A percentile compares a stretch with the other conserved stretches of the same genome.
These are phyloP conservation scores for Macaca nemestrina DNA, from an alignment of 2,113 vertebrate genomes.

Conservation along the genomic window DNA sequence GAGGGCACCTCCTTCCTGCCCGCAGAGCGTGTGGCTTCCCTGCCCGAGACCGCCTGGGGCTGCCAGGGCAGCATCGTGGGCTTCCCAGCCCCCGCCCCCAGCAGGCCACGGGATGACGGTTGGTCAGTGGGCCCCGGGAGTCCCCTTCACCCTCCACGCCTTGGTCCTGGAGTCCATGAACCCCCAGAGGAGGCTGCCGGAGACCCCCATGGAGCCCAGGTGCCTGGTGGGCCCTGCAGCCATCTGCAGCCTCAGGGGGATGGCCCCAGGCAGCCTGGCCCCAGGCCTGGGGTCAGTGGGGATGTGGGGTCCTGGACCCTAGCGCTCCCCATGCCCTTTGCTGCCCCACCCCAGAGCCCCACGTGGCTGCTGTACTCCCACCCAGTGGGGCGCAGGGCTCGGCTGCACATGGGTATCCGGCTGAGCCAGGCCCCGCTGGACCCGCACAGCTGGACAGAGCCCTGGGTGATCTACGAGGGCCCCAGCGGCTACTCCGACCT, in stretches of 20 bases:
- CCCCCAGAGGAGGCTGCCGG: rapidly evolving
- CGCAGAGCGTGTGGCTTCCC: constrained; percentile 90
- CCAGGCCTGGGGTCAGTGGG: rapidly evolving
- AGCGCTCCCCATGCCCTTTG: rapidly evolving
- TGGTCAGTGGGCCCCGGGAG: rapidly evolving
- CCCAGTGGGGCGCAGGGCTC: constrained; percentile 87
- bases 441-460: constrained; percentile 91
- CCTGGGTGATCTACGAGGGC: constrained; percentile 96
- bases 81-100: constrained; percentile 87
- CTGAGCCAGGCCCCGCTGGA: constrained; percentile 92
- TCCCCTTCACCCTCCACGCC: rapidly evolving
- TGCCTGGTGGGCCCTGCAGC: not conserved
- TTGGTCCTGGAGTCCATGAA: rapidly evolving
- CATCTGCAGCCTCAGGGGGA: rapidly evolving
- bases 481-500: constrained; percentile 97
- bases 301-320: not conserved
- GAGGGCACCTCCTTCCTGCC: constrained; percentile 89
- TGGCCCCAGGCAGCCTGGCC: not conserved
- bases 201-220: rapidly evolving
- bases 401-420: constrained; percentile 91
- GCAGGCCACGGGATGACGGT: rapidly evolving
- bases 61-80: constrained; percentile 95
- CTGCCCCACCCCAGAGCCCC: constrained; percentile 80
- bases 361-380: constrained; percentile 96
- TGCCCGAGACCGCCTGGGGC: constrained; percentile 90